Evolutionary conservation across 2,888 invertebrate genomes (phyloP), one percentile per base, ranked within the genome.

Genomic region (Morpho achilles): DNA sequence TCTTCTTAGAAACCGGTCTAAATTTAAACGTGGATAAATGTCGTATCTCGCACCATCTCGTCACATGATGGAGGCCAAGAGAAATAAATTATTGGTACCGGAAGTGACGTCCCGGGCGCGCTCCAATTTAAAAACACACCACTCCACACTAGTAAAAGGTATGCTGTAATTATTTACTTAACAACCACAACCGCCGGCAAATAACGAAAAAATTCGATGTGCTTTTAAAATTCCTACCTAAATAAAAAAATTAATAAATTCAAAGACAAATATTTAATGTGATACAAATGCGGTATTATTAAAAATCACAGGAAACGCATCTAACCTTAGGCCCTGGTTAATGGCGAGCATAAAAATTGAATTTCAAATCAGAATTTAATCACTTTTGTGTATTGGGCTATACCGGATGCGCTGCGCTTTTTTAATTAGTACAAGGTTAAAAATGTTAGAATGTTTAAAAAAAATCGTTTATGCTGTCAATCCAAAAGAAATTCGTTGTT

Each of bases 51-150:
- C 83, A 77, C 83, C 80, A 82, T 83, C 84, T 79, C 84, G 79
- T 80, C 87, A 80, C 76, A 79, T 80, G 84, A 81, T 79, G 80
- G 83, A 82, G 86, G 79, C 82, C 80, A 80, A 79, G 82, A 82
- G 82, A 83, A 84, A 84, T 87, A 87, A 88, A 84, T 87, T 84
- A 89, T 88, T 84, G 81, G 77, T 78, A 87, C 86, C 87, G 89
- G 89, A 89, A 88, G 83, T 88, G 88, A 88, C 89, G 89, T 87
- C 78, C 76, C 81, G 72, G 70, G 72, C 80, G 79, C 76, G 88
- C 81, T 87, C 87, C 84, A 84, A 84, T 88, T 89, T 87, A 82
- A 85, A 54, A 84, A 79, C 77, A 70, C 73, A 72, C 73, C 76
- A 76, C 77, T 74, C 73, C 69, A 69, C 70, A 71, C 67, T 67